Evolutionary conservation across 2,888 invertebrate genomes (phyloP), one percentile per base, ranked within the genome.

Genomic region (Ramazzottius varieornatus): DNA sequence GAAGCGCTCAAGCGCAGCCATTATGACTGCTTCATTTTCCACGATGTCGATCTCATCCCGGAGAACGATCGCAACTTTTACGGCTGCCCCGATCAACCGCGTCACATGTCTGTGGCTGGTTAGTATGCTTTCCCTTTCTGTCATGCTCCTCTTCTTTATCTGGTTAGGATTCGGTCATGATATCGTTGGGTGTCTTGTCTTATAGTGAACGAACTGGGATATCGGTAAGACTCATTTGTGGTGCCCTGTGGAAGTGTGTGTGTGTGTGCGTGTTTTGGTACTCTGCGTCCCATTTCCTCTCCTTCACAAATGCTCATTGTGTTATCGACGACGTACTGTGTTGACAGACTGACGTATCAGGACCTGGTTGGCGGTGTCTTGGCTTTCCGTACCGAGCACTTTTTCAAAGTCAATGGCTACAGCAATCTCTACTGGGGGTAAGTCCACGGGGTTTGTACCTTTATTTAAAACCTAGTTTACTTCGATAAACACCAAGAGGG

Each of bases 321-420:
- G n/a, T n/a, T n/a, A n/a, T n/a, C n/a, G n/a, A n/a, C n/a, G n/a
- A n/a, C n/a, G n/a, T n/a, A n/a, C n/a, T n/a, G n/a, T n/a, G n/a
- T n/a, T 40, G 40, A 33, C 67, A 76, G 76, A 69, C 68, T 76
- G 64, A 72, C 73, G 32, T 77, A 77, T 68, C 70, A 71, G 46
- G 71, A 73, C 46, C 69, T 76, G 24, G 75, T 76, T 2, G 76
- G 76, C 20, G 76, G 76, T 1, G 76, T 77, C 29, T 70, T 76
- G 63, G 73, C 71, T 66, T 72, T 77, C 68, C 69, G 71, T 32
- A 70, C 70, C 20, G 73, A 75, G 64, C 75, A 76, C 65, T 75
- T 75, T 67, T 70, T 73, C 66, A 66, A 68, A n/a, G 73, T 78
- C 32, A 78, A 78, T 68, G 78, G 78, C n/a, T 78, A 75, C 69